Percentiles rank a stretch among this genome's conserved stretches.
These are phyloP conservation scores for Empis stercorea DNA, from an alignment of 2,888 invertebrate genomes.

Conservation along the genomic window DNA sequence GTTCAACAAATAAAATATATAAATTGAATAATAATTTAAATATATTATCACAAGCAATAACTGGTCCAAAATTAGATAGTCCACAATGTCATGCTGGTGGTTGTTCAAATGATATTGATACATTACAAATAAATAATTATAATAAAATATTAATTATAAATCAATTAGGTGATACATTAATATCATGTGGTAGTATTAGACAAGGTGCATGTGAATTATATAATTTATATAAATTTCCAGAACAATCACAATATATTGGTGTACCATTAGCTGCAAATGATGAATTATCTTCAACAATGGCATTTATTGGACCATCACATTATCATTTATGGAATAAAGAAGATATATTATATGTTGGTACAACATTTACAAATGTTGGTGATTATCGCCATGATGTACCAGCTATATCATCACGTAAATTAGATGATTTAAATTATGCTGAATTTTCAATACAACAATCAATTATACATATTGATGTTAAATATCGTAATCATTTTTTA, in stretches of 20 bases:
- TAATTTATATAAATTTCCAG: conserved; percentile 60
- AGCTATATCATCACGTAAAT: conserved; percentile 75
- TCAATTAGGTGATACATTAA: conserved; percentile 61
- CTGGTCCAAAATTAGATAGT: conserved; percentile 82
- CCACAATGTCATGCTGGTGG: conserved; percentile 82
- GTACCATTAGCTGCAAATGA: conserved; percentile 86
- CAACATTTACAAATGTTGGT: conserved; percentile 83
- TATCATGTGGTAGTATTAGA: conserved; percentile 77
- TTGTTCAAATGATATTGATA: conserved; percentile 52
- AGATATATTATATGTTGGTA: conserved; percentile 82
- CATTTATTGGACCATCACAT: conserved; percentile 80
- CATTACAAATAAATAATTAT: conserved; percentile 63
- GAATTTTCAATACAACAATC: conserved; percentile 80
- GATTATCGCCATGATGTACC: conserved; percentile 87
- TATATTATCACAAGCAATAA: conserved; percentile 60
- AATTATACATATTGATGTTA: conserved; percentile 76
- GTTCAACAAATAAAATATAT: conserved; percentile 73
- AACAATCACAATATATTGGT: conserved; percentile 62
- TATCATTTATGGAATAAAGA: conserved; percentile 74
- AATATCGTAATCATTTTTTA: conserved; percentile 86
- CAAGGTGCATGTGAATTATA: conserved; percentile 86
- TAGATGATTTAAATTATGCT: conserved; percentile 66
- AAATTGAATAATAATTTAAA: conserved; percentile 69
- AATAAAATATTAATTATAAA: conserved; percentile 85
- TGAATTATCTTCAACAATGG: conserved; percentile 77